phyloP scores from a whole-genome alignment of 2,888 invertebrate species.

The Abscondita cerata region DNA sequence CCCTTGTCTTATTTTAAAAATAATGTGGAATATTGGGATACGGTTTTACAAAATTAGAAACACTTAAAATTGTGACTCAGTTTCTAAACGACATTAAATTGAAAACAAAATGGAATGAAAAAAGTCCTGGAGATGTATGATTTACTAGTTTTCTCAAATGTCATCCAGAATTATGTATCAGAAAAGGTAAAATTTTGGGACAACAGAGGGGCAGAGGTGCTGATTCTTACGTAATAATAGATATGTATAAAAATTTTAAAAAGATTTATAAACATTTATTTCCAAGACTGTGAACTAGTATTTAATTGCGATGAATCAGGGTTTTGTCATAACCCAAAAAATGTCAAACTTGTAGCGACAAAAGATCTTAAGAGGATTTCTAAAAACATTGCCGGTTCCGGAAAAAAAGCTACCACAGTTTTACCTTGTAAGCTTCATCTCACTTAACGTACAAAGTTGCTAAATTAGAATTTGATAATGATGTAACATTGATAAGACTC shows the following conservation, averaged over 20 bases:
- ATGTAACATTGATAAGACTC: conserved; percentile 22
- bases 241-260: conserved; percentile 7
- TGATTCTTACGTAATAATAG: conserved; percentile 1
- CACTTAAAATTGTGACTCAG: conserved; percentile 7
- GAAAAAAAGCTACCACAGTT: conserved; percentile 14
- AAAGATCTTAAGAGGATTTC: conserved; percentile 16
- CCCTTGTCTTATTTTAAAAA: conserved; percentile 4
- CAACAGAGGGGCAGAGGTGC: conserved; percentile 6
- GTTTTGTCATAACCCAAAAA: conserved; percentile 12
- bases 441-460: conserved; percentile 23
- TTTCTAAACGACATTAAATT: too few species aligned
- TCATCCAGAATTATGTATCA: conserved; percentile 5
- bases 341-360: conserved; percentile 8
- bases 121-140: conserved; percentile 7
- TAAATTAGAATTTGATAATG: conserved; percentile 26
- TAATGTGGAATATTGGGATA: conserved; percentile 8
- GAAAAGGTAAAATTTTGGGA: conserved; percentile 9
- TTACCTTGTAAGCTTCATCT: conserved; percentile 13
- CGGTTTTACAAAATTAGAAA: conserved; percentile 9
- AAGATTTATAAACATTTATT: neutral
- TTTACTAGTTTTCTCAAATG: conserved; percentile 5
- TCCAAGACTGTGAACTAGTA: neutral
- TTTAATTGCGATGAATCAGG: conserved; percentile 18
- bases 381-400: conserved; percentile 20
- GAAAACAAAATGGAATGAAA: conserved; percentile 11